Base-by-base conservation (phyloP, 2,888 invertebrate species). In the Tenthredo mesomela region DNA sequence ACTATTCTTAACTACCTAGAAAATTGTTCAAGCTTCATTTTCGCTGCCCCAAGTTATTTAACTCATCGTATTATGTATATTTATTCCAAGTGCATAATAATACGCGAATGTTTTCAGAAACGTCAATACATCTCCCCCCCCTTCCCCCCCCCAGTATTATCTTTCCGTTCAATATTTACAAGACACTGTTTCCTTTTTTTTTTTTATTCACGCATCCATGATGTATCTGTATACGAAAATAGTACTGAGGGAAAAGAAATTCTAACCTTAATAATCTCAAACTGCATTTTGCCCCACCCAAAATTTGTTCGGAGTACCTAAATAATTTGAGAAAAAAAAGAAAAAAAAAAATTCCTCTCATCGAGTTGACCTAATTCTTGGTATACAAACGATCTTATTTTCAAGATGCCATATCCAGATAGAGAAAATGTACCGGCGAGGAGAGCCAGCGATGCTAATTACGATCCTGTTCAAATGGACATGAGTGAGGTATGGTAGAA, bases 381-480 rank as follows among this genome's bases (percentile, higher is more conserved):
- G 5, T 29, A 15, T 29, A 15, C n/a, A 10, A 37, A 50, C 82
- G 10, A 70, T 86, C 85, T 70, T 85, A 12, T 86, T 87, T 89
- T 88, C 29, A 86, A 91, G 91, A 90, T 90, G 88, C 87, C 88
- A 82, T 87, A 88, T 80, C 85, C 89, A 84, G 88, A 87, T 73
- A 85, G 85, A 75, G 88, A 85, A 91, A 93, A 82, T 93, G 87
- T 65, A 70, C 82, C 75, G 29, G 85, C 84, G 54, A 87, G 94
- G 84, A 94, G 94, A 82, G 94, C 95, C 73, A 95, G 95, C 86
- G 96, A 96, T 91, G 95, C 95, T 86, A 96, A 96, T 93, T 96
- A 96, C 91, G 96, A 96, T 89, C 95, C 96, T 88, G 96, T 96
- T 87, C 96, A 96, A 92, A 97, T 97, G 96, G 96, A 97, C 89